phyloP scores from a whole-genome alignment of 2,797 vertebrate species.

The Bucorvus abyssinicus region DNA sequence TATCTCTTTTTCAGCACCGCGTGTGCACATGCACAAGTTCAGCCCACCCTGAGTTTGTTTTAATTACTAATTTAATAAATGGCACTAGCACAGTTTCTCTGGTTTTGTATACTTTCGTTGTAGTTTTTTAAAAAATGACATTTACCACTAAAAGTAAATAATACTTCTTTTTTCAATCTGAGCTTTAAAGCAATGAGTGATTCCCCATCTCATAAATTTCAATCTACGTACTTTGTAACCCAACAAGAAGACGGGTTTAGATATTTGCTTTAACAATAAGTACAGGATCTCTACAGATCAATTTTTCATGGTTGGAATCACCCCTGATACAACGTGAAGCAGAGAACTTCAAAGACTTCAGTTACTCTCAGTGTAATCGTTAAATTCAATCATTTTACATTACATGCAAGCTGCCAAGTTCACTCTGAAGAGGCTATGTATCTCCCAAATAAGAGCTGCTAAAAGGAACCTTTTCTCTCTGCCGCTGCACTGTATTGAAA shows the following conservation, averaged over 20 bases:
- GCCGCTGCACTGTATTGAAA: constrained; percentile 37
- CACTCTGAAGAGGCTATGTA: constrained; percentile 13
- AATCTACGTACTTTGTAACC: background rate
- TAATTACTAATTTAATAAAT: background rate
- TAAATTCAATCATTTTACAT: constrained; percentile 65
- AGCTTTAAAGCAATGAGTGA: background rate
- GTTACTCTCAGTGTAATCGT: constrained; percentile 29
- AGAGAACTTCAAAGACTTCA: constrained; percentile 38
- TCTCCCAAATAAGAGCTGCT: constrained; percentile 49
- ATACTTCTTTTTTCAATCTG: background rate
- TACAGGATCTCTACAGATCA: background rate
- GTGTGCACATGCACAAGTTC: background rate
- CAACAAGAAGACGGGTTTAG: background rate
- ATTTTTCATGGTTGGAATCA: background rate
- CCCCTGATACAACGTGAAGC: background rate
- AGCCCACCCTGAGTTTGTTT: background rate
- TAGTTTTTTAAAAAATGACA: background rate
- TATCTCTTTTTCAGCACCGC: background rate
- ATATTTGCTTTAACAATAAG: background rate
- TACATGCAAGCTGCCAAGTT: constrained; percentile 56
- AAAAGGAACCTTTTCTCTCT: constrained; percentile 52
- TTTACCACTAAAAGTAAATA: background rate
- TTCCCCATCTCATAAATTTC: background rate
- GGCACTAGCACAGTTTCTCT: background rate
- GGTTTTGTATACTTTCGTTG: background rate